Base-by-base conservation (phyloP, 2,888 invertebrate genomes). In the Trichopoda pennipes region DNA sequence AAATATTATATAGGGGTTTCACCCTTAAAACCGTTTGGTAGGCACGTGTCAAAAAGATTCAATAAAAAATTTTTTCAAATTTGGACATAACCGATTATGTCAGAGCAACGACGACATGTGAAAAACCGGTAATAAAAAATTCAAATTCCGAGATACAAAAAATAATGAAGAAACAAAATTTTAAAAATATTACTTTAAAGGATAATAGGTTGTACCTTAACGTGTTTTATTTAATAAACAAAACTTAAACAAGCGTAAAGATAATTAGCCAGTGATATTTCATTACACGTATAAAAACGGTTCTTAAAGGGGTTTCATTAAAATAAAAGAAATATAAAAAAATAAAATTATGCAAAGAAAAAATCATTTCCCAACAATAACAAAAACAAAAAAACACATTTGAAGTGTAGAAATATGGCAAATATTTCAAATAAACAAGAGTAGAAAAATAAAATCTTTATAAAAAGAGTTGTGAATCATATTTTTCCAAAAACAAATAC, bases 201-300 rank as follows among this genome's bases (percentile, higher is more conserved):
- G 1, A 16, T 44, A 1, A 6, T 6, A 14, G 16, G 4, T n/a
- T 38, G 1, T 44, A 44, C 42, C n/a, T 44, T n/a, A n/a, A 44
- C 16, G 42, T n/a, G 1, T 44, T 3, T 14, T 21, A 42, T 64
- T 55, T 35, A n/a, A n/a, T 35, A n/a, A 64, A 47, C 16, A 53
- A 60, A 73, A 55, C 42, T 44, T 19, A 77, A 35, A 63, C 53
- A 28, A 64, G 44, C 81, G 56, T 44, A 69, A 69, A 78, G 81
- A 81, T 78, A 32, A 44, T 42, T 51, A 81, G 74, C 74, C 3
- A 63, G 23, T 17, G 0, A 61, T 3, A 9, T 56, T 69, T 2
- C 6, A 16, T 7, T n/a, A 55, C 60, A 42, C 72, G 32, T 38
- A 68, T n/a, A 68, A 42, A 60, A n/a, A n/a, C n/a, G n/a, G n/a